phyloP scores from a whole-genome alignment of 2,113 vertebrate genomes.

The Seriola dumerili region DNA sequence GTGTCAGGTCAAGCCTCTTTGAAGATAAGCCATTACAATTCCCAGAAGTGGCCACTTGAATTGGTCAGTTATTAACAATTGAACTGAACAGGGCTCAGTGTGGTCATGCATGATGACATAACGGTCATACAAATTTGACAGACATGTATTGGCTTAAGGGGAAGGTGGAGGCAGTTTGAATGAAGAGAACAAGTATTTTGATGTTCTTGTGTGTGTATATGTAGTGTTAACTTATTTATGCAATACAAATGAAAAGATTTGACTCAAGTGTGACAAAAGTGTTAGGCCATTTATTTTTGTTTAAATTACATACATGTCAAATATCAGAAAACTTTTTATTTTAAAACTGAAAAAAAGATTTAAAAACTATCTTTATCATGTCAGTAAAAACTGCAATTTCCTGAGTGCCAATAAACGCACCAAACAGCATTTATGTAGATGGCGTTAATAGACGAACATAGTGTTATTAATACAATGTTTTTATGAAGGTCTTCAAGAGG shows the following conservation, averaged over 20 bases:
- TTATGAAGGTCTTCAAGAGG: neutral
- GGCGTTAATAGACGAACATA: neutral
- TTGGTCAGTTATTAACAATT: constrained; percentile 72
- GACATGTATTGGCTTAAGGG: constrained; percentile 17
- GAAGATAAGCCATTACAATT: constrained; percentile 75
- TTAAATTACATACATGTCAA: neutral
- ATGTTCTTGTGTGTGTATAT: neutral
- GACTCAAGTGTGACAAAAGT: neutral
- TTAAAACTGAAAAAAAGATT: neutral
- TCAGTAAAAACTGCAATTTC: neutral
- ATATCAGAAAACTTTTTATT: neutral
- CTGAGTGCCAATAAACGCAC: neutral
- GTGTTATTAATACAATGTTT: neutral
- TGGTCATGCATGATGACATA: constrained; percentile 35
- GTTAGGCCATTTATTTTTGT: neutral
- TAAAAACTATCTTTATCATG: neutral
- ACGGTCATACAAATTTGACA: constrained; percentile 23
- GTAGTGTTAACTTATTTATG: neutral
- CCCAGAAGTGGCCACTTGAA: constrained; percentile 79
- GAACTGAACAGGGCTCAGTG: constrained; percentile 34
- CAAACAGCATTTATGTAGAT: neutral
- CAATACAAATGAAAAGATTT: neutral
- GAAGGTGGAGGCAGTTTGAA: neutral
- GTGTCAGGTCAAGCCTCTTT: constrained; percentile 72
- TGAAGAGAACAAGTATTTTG: neutral